Percentiles rank a stretch among this genome's conserved stretches.
Evolutionary conservation across 2,888 invertebrate genomes (phyloP).

Genomic region (Hoplodrina blanda): DNA sequence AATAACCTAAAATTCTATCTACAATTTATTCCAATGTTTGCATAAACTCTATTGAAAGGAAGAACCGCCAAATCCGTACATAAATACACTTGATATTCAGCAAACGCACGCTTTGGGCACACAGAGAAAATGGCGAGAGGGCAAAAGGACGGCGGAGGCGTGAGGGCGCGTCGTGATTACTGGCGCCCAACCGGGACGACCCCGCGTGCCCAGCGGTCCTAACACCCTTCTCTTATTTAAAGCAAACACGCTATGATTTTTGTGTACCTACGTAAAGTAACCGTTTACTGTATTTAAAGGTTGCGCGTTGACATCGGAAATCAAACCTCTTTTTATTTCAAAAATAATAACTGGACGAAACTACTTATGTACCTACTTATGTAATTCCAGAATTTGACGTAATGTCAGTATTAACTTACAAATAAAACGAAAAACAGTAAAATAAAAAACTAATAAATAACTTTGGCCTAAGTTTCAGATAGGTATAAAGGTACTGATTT

Average conservation of each 20-base stretch:
- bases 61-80: constrained; percentile 73
- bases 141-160: constrained; percentile 73
- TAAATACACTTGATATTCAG: constrained; percentile 77
- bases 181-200: constrained; percentile 82
- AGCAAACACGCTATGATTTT: constrained; percentile 57
- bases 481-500: background rate
- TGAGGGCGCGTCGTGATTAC: constrained; percentile 86
- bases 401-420: background rate
- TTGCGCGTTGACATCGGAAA: background rate
- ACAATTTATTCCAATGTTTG: constrained; percentile 21
- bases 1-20: background rate
- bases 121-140: constrained; percentile 62
- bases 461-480: background rate
- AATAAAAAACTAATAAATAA: constrained; percentile 3
- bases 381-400: constrained; percentile 4
- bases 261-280: constrained; percentile 9
- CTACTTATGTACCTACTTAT: no score
- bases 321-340: background rate
- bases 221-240: constrained; percentile 62
- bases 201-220: constrained; percentile 65
- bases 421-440: background rate
- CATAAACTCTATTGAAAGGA: constrained; percentile 49
- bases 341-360: background rate
- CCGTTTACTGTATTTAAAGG: background rate
- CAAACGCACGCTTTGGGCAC: constrained; percentile 71